Base-by-base conservation (phyloP, 2,113 vertebrate species). In the Tragulus kanchil region DNA sequence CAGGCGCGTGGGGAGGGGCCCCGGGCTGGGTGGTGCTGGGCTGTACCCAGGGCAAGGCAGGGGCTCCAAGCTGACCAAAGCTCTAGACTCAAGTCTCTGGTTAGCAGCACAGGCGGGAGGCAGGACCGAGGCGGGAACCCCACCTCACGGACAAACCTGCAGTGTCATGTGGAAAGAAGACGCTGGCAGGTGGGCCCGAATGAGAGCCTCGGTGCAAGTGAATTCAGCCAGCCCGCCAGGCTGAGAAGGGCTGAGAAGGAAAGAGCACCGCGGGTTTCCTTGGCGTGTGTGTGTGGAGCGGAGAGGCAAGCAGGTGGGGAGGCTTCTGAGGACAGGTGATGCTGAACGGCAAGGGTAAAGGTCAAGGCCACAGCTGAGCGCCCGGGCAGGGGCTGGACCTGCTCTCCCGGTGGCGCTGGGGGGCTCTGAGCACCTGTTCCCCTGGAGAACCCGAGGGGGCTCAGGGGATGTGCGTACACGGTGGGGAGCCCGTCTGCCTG, bases 341-440 rank as follows among this genome's bases (percentile, higher is more conserved):
- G 3, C 0, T 54, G 14, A 19, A 13, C 0, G n/a, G 16, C 0
- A 54, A 8, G 17, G 16, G 3, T n/a, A 1, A 23, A 2, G 15
- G 52, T 17, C 19, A 23, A 1, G 19, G 25, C 13, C 6, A 1
- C 14, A 54, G 14, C 59, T n/a, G 26, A 83, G 17, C 45, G 12
- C 6, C 14, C 11, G 12, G 12, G 48, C 4, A 52, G 25, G 7
- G 54, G 82, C 13, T 17, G 25, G 26, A 11, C 4, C 56, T 25
- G 12, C 17, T 31, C 21, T 78, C 45, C 48, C 21, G 1, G 3
- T 6, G 9, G 1, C 26, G 71, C 21, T 19, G 36, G 48, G 52
- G 69, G 9, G 17, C 5, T 12, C 69, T 3, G 59, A 31, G 28
- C 8, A 64, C 45, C 69, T 56, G 13, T 8, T 31, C 58, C 50